Conservation (phyloP, 2,888 invertebrate species). For the Aelia acuminata region DNA sequence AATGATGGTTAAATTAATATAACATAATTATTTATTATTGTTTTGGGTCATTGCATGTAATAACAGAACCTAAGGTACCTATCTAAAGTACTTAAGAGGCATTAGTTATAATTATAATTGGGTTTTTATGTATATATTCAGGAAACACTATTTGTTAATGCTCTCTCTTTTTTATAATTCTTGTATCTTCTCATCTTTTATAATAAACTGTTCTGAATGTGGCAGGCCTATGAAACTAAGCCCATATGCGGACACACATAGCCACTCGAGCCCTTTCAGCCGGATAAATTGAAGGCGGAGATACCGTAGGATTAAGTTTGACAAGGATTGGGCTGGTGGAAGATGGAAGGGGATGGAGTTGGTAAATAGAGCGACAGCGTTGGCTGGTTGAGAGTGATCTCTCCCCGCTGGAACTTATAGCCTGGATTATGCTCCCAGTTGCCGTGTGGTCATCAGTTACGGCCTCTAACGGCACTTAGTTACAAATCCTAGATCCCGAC, state of each 20-base stretch:
- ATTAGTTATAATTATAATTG: too few species aligned
- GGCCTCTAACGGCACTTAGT: not conserved
- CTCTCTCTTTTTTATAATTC: too few species aligned
- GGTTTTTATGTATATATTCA: too few species aligned
- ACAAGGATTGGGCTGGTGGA: constrained; percentile 4
- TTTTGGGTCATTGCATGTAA: too few species aligned
- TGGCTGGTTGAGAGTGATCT: constrained; percentile 8
- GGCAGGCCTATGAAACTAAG: not conserved
- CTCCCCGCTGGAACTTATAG: not conserved
- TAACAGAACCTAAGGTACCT: too few species aligned
- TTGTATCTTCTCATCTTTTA: too few species aligned
- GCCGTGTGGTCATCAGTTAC: constrained; percentile 20
- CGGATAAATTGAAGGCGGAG: constrained; percentile 3
- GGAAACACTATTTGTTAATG: too few species aligned
- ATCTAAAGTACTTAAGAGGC: too few species aligned
- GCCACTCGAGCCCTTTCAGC: not conserved
- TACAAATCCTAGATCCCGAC: not conserved
- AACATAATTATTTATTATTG: too few species aligned
- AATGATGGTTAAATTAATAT: too few species aligned
- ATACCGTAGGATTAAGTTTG: constrained; percentile 12
- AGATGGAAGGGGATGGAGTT: constrained; percentile 31
- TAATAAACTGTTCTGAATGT: not conserved
- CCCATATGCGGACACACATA: not conserved
- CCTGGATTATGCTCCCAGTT: constrained; percentile 14
- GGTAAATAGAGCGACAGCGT: constrained; percentile 2